Base-by-base conservation (phyloP, 2,888 invertebrate genomes). In the Tridacna crocea region DNA sequence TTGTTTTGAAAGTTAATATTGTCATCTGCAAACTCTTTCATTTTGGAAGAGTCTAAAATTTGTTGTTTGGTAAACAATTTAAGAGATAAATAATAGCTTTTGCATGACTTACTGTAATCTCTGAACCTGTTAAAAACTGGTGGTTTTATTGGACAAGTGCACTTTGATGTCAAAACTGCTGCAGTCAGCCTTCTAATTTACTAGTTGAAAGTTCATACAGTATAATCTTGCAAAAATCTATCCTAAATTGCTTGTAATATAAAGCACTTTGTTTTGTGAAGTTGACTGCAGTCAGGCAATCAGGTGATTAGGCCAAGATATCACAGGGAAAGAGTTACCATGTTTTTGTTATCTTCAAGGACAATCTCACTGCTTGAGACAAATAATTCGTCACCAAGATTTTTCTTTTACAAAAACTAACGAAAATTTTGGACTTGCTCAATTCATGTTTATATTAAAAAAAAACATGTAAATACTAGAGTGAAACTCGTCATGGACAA, bases 211-310 rank as follows among this genome's bases (percentile, higher is more conserved):
- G 66, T 66, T 66, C 66, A 66, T 19, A n/a, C n/a, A n/a, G 66
- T 66, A 46, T 66, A 46, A 66, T 66, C 66, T 66, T 66, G 66
- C 27, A 36, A 46, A 46, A 66, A 66, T 66, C 66, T 66, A 17
- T 27, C 66, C 46, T 66, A 66, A 66, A 36, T 46, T 36, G 27
- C n/a, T 66, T 66, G 19, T 46, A 66, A 46, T 66, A 66, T 66
- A 66, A 66, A 66, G 66, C 66, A 66, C 46, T 66, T 66, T 66
- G n/a, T 46, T 66, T 66, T 66, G 66, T 66, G 46, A 66, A 66
- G 66, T 66, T 66, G 66, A 65, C 27, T 65, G 65, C 65, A 65
- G 65, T 65, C 65, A 65, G 65, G 65, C 65, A 65, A 65, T 65
- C 26, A 17, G 65, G 65, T 65, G 24, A 65, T 65, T 65, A 65